phyloP scores from a whole-genome alignment of 1,140 invertebrate genomes.

The Lineus longissimus region DNA sequence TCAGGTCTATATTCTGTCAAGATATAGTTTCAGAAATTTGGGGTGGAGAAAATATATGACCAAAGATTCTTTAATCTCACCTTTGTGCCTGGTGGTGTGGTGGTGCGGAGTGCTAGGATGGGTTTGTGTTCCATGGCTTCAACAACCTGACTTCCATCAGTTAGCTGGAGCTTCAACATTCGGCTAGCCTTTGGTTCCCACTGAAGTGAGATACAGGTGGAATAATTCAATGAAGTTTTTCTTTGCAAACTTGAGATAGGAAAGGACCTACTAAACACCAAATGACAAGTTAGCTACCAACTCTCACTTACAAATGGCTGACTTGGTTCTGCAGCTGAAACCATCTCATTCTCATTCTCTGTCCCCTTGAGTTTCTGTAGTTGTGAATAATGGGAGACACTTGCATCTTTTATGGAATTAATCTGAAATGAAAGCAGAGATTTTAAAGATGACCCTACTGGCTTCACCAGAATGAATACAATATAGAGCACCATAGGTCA shows the following conservation, averaged over 20 bases:
- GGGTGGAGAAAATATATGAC: slow-evolving; percentile 7
- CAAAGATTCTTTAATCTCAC: slow-evolving; percentile 36
- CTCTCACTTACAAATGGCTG: slow-evolving; percentile 32
- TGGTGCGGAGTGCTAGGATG: slow-evolving; percentile 61
- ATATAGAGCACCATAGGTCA: not conserved
- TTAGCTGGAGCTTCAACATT: slow-evolving; percentile 70
- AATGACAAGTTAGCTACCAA: slow-evolving; percentile 23
- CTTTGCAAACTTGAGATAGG: not conserved
- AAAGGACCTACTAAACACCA: not conserved
- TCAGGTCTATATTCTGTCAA: not conserved
- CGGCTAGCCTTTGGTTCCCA: slow-evolving; percentile 59
- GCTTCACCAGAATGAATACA: not conserved
- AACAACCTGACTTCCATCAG: slow-evolving; percentile 70
- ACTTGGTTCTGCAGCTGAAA: slow-evolving; percentile 54
- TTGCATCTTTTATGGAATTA: slow-evolving; percentile 59
- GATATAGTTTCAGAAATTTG: not conserved
- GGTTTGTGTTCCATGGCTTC: slow-evolving; percentile 70
- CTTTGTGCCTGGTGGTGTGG: slow-evolving; percentile 65
- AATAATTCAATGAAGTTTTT: too few relatives aligned
- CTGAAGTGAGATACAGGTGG: slow-evolving; percentile 11
- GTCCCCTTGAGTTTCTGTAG: slow-evolving; percentile 62
- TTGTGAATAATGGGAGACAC: slow-evolving; percentile 63
- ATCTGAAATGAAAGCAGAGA: slow-evolving; percentile 42
- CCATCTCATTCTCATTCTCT: slow-evolving; percentile 57
- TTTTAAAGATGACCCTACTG: not conserved